Percentiles rank a stretch among this genome's conserved stretches.
Evolutionary conservation across 2,113 vertebrate species (phyloP).

Genomic region (Myotis davidii): DNA sequence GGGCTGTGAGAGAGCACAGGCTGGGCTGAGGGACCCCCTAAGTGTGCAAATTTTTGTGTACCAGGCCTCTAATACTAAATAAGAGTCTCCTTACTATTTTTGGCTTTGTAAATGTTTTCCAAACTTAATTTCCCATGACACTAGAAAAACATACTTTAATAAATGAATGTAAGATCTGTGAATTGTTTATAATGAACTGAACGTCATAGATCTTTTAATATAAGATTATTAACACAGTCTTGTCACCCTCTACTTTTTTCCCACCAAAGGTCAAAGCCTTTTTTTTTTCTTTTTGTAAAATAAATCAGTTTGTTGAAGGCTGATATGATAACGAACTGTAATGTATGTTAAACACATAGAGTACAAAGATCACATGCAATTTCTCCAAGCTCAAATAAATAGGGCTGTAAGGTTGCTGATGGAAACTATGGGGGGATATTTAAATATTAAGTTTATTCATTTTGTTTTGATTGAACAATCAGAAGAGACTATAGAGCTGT

Average conservation of each 20-base stretch:
- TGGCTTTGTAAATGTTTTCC: slow-evolving; percentile 25
- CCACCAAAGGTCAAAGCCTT: neutral
- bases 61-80: neutral
- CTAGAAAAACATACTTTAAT: slow-evolving; percentile 37
- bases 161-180: neutral
- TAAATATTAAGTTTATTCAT: slow-evolving; percentile 82
- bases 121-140: neutral
- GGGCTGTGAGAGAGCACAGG: too few species aligned
- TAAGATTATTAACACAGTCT: neutral
- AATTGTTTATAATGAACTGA: slow-evolving; percentile 3
- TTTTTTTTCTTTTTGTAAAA: slow-evolving; percentile 78
- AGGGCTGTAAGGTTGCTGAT: slow-evolving; percentile 80
- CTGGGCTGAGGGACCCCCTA: too few species aligned
- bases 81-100: neutral
- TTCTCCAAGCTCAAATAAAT: slow-evolving; percentile 87
- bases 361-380: slow-evolving; percentile 83
- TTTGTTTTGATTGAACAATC: slow-evolving; percentile 87
- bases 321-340: slow-evolving; percentile 82
- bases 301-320: slow-evolving; percentile 73
- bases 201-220: slow-evolving; percentile 6
- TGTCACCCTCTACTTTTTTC: neutral
- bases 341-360: slow-evolving; percentile 85
- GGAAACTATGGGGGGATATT: slow-evolving; percentile 83
- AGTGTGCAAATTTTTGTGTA: too few species aligned
- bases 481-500: slow-evolving; percentile 81